A percentile compares a stretch with the other conserved stretches of the same genome.
phyloP scores from a whole-genome alignment of 2,113 vertebrate genomes.

The Chionis minor region DNA sequence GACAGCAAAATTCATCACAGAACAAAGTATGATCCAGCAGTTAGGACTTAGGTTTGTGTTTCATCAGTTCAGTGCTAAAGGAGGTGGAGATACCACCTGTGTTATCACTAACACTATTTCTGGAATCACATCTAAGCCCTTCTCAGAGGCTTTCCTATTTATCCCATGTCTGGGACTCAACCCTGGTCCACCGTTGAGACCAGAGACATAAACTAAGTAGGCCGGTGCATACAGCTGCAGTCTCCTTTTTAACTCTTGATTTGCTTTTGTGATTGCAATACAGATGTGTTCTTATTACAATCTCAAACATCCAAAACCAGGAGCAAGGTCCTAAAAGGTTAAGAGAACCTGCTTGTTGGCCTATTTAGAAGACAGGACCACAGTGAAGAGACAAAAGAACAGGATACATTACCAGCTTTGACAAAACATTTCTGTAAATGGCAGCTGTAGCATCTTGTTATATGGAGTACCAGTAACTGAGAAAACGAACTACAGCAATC shows the following conservation, averaged over 20 bases:
- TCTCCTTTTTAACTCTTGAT: neutral
- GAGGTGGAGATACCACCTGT: neutral
- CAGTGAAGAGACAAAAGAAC: neutral
- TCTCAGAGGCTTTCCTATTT: neutral
- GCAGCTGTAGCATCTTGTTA: neutral
- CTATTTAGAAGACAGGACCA: neutral
- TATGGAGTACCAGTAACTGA: neutral
- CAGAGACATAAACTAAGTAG: neutral
- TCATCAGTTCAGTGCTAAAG: neutral
- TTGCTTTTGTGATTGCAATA: neutral
- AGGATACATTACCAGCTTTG: neutral
- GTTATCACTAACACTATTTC: neutral
- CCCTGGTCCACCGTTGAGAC: neutral
- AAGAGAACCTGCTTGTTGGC: neutral
- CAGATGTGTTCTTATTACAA: neutral
- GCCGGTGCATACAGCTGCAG: neutral
- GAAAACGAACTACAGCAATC: neutral
- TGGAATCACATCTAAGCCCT: neutral
- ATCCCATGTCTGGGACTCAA: accelerated
- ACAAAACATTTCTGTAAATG: neutral
- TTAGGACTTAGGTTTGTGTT: neutral
- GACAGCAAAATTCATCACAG: neutral
- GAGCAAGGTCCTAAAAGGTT: neutral
- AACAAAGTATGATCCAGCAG: neutral
- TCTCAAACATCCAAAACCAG: neutral